Evolutionary conservation across 2,113 vertebrate species (phyloP), one percentile per base, ranked within the genome.

Genomic region (Psilopsiagon aurifrons): DNA sequence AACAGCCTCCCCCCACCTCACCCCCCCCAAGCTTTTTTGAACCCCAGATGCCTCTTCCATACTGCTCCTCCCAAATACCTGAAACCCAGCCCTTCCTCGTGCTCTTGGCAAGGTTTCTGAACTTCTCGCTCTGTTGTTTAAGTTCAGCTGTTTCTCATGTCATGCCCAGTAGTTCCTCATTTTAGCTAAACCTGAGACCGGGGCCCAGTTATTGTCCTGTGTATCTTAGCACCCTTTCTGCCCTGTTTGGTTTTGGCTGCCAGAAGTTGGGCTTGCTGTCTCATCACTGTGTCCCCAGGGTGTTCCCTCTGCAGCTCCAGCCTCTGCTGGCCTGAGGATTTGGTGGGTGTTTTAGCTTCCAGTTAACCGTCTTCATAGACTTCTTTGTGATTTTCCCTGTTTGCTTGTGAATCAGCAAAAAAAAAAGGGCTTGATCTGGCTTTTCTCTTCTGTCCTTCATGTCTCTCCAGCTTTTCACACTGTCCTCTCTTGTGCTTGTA

Each of bases 231-330:
- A 39, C 13, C 23, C 31, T 46, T 76, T 69, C 54, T 83, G 70
- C 33, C 28, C 13, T 17, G 5, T 54, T 83, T 1, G 0, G n/a
- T 70, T 46, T 90, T 3, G 2, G 8, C 52, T 60, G 33, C 33
- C 44, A 46, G 33, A 75, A 75, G 37, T 33, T 52, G 8, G 37
- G 31, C 62, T 83, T 83, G 15, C 46, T 1, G 0, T 75, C 54
- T 90, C 9, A 6, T 82, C 3, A 2, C 28, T 1, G 1, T 1
- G 1, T 33, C 27, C 22, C 59, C 2, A 0, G 11, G 9, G 17
- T 44, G 7, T 43, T 9, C 31, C 22, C 27, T 67, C 27, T 82
- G 44, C 44, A 74, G 31, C 52, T 59, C 28, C 2, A 1, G 27
- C n/a, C 62, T 46, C 54, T 3, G 2, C 11, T 47, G 77, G 24